Conservation (phyloP, 2,888 invertebrate species). For the Microlaimidae sp. region DNA sequence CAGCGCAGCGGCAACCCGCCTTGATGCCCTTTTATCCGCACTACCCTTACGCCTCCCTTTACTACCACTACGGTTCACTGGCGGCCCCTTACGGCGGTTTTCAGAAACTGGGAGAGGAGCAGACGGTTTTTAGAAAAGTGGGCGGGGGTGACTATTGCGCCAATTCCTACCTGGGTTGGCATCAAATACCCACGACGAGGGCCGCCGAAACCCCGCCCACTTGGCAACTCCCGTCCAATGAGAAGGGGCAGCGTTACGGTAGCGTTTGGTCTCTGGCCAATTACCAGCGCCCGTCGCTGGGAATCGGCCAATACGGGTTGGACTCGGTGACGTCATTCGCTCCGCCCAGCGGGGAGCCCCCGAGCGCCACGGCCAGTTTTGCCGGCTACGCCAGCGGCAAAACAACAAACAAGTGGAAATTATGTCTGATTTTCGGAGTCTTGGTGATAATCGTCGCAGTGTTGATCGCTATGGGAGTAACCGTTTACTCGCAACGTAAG, state of each 20-base stretch:
- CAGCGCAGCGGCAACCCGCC: background rate
- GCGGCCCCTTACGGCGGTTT: background rate
- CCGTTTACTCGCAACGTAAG: slow-evolving; percentile 14
- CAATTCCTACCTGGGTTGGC: slow-evolving; percentile 10
- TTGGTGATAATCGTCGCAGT: slow-evolving; percentile 13
- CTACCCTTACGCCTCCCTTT: background rate
- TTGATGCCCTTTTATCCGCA: background rate
- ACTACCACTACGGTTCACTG: background rate
- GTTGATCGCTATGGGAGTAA: slow-evolving; percentile 12
- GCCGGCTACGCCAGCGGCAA: background rate
- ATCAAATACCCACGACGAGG: background rate
- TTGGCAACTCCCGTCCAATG: too few species aligned
- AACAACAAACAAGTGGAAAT: background rate
- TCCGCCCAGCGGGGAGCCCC: background rate
- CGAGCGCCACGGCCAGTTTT: background rate
- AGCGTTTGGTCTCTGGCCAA: background rate
- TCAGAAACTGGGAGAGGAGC: background rate
- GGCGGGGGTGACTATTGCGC: slow-evolving; percentile 1
- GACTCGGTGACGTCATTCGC: background rate
- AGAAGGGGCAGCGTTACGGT: background rate
- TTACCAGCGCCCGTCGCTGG: background rate
- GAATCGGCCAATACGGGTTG: too few species aligned
- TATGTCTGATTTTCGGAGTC: slow-evolving; percentile 2
- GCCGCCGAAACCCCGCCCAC: too few species aligned
- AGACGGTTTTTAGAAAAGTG: background rate